Conservation (phyloP, 2,888 invertebrate genomes). For the Neria commutata region DNA sequence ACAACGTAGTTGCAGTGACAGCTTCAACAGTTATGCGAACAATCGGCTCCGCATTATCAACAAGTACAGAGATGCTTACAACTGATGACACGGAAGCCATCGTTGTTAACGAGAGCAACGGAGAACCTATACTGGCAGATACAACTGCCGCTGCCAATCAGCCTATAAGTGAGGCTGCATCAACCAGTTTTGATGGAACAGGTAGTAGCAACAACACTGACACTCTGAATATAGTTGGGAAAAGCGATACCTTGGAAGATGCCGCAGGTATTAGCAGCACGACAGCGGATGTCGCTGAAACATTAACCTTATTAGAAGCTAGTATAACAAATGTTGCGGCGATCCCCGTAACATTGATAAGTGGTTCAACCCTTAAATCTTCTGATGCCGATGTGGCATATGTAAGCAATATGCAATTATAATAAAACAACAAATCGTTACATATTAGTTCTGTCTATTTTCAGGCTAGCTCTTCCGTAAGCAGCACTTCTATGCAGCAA, state of each 20-base stretch:
- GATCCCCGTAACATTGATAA: too few relatives aligned
- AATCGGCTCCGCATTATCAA: too few relatives aligned
- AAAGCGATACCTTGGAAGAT: conserved; percentile 25
- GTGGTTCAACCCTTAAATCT: too few relatives aligned
- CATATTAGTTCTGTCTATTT: neutral
- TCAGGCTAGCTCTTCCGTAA: conserved; percentile 9
- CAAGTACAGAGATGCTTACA: too few relatives aligned
- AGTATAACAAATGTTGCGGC: too few relatives aligned
- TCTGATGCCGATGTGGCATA: conserved; percentile 57
- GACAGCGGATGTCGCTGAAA: conserved; percentile 17
- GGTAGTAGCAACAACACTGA: too few relatives aligned
- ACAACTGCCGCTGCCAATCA: neutral
- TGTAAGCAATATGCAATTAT: conserved; percentile 22
- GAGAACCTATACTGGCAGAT: conserved; percentile 44
- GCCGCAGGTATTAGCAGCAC: conserved; percentile 43
- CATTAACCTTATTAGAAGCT: neutral
- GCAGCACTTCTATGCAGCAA: neutral
- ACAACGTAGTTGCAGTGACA: conserved; percentile 22
- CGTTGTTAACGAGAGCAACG: conserved; percentile 2
- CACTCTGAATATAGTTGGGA: too few relatives aligned
- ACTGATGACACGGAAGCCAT: neutral
- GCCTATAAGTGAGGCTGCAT: neutral
- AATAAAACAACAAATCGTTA: neutral
- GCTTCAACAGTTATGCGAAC: neutral
- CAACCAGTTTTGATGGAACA: neutral